Evolutionary conservation across 2,113 vertebrate species (phyloP).

Genomic region (Amblyopsis rosae): DNA sequence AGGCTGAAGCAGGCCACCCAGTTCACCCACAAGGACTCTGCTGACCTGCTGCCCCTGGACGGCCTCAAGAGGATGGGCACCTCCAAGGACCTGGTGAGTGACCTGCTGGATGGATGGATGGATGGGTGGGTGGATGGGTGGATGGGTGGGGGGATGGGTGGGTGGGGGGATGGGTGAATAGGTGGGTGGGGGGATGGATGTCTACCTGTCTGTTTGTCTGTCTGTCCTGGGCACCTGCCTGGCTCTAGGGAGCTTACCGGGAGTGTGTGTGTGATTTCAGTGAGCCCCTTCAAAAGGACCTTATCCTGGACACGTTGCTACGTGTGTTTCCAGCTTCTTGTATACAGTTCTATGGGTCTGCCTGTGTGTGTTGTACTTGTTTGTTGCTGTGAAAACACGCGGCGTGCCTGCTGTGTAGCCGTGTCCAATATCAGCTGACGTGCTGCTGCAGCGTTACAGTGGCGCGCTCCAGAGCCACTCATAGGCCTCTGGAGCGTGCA

Average conservation of each 20-base stretch:
- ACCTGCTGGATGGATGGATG: background rate
- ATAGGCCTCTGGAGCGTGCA: background rate
- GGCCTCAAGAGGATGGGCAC: constrained; percentile 92
- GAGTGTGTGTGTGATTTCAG: background rate
- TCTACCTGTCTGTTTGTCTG: too few species aligned
- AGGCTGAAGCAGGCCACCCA: constrained; percentile 92
- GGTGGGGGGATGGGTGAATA: background rate
- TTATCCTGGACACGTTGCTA: background rate
- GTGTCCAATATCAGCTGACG: background rate
- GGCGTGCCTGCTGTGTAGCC: background rate
- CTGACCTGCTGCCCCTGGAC: constrained; percentile 94
- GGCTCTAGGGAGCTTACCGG: background rate
- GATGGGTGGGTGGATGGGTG: too few species aligned
- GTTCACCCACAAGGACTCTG: constrained; percentile 96
- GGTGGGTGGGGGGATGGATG: too few species aligned
- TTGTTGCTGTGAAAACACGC: background rate
- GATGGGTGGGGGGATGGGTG: too few species aligned
- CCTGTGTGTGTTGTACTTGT: background rate
- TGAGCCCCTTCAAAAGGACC: background rate
- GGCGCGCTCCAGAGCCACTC: too few species aligned
- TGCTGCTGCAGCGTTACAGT: too few species aligned
- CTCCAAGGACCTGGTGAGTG: constrained; percentile 93
- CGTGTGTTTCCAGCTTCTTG: background rate
- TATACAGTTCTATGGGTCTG: background rate
- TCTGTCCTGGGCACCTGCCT: too few species aligned